These are phyloP conservation scores for Gymnogyps californianus DNA, from an alignment of 2,113 vertebrate genomes.

Conservation along the genomic window DNA sequence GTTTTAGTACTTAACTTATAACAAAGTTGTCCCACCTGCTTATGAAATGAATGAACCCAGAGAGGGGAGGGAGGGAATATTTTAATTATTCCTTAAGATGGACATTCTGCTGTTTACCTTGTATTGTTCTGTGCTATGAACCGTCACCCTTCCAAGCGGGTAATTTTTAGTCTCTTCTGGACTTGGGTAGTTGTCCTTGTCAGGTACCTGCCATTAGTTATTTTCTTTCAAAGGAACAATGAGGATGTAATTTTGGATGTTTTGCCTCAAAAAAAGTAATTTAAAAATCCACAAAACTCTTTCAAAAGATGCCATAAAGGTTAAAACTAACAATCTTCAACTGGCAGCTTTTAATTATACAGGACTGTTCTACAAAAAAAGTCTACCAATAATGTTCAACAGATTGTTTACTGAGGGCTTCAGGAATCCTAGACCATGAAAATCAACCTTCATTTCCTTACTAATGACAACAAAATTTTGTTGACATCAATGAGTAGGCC, in stretches of 20 bases:
- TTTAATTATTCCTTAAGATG: background rate
- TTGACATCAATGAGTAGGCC: background rate
- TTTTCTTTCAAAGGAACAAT: background rate
- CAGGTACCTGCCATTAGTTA: background rate
- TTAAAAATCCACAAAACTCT: background rate
- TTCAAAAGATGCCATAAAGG: background rate
- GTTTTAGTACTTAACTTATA: background rate
- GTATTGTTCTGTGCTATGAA: background rate
- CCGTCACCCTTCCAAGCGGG: background rate
- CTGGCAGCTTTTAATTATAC: background rate
- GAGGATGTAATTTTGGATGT: background rate
- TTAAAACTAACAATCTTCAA: background rate
- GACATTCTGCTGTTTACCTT: background rate
- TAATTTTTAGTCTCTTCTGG: background rate
- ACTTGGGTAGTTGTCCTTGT: background rate
- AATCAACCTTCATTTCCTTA: background rate
- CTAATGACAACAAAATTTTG: background rate
- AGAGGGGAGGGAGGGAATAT: background rate
- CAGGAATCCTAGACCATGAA: background rate
- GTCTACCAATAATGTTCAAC: background rate
- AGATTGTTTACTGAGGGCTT: background rate
- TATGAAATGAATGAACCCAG: background rate
- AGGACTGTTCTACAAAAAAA: background rate
- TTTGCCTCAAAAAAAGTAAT: background rate
- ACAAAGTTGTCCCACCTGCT: background rate